phyloP scores from a whole-genome alignment of 2,888 invertebrate species.

The Amorpha juglandis region DNA sequence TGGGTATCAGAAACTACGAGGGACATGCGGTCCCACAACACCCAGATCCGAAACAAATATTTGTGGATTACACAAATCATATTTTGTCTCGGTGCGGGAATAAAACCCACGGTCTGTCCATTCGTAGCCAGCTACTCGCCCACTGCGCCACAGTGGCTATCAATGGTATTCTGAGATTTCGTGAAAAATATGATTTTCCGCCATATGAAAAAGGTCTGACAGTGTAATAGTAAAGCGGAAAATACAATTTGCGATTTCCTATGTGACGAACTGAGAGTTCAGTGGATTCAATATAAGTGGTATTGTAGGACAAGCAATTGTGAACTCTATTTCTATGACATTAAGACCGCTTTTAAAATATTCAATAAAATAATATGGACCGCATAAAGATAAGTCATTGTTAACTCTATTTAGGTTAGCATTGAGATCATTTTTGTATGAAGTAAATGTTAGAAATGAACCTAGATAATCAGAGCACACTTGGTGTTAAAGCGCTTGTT shows the following conservation, averaged over 20 bases:
- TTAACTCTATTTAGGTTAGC: neutral
- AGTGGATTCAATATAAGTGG: slow-evolving; percentile 12
- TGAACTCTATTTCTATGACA: neutral
- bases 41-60: too few relatives aligned
- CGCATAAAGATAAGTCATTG: neutral
- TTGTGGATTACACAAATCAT: too few relatives aligned
- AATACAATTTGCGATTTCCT: slow-evolving; percentile 31
- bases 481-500: too few relatives aligned
- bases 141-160: too few relatives aligned
- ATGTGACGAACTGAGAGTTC: slow-evolving; percentile 28
- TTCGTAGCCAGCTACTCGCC: too few relatives aligned
- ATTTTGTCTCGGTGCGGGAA: too few relatives aligned
- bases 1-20: too few relatives aligned
- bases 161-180: too few relatives aligned
- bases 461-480: too few relatives aligned
- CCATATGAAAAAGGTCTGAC: slow-evolving; percentile 17
- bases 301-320: neutral
- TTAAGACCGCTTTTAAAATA: neutral
- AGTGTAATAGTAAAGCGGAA: slow-evolving; percentile 23
- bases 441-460: too few relatives aligned
- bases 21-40: too few relatives aligned
- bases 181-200: neutral
- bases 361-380: neutral
- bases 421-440: neutral
- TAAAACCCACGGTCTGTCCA: too few relatives aligned